Conservation (phyloP, 30 jellyfish, hydroid and myxozoan species). For the Pelagia noctiluca region DNA sequence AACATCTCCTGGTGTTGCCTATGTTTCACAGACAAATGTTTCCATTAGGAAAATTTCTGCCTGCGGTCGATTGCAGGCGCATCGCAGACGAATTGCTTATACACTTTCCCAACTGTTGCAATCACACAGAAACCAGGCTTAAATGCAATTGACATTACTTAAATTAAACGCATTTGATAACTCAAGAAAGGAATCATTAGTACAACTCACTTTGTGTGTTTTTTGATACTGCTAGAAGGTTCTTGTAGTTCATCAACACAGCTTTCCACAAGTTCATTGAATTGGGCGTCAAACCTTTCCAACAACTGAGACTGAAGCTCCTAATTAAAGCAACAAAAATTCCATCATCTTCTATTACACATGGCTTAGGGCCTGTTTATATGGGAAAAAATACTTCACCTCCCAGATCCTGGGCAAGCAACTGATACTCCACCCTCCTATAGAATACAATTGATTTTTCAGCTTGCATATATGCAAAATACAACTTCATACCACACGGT, state of each 20-base stretch:
- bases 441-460: neutral
- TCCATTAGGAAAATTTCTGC: neutral
- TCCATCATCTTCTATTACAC: neutral
- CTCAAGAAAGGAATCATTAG: neutral
- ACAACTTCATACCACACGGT: too few relatives aligned
- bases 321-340: conserved; percentile 12
- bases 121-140: neutral
- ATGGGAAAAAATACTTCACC: neutral
- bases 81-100: too few relatives aligned
- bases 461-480: neutral
- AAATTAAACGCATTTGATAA: neutral
- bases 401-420: neutral
- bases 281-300: conserved; percentile 74
- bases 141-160: neutral
- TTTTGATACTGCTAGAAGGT: conserved; percentile 27
- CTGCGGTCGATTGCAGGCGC: too few relatives aligned
- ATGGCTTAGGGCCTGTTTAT: neutral
- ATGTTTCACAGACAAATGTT: neutral
- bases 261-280: conserved; percentile 65
- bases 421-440: neutral
- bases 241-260: conserved; percentile 55
- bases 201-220: conserved; percentile 51
- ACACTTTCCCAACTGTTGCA: too few relatives aligned
- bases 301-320: conserved; percentile 65
- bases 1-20: too few relatives aligned